Evolutionary conservation across 1,140 invertebrate species (phyloP), one percentile per base, ranked within the genome.

Genomic region (Dinoponera quadriceps): DNA sequence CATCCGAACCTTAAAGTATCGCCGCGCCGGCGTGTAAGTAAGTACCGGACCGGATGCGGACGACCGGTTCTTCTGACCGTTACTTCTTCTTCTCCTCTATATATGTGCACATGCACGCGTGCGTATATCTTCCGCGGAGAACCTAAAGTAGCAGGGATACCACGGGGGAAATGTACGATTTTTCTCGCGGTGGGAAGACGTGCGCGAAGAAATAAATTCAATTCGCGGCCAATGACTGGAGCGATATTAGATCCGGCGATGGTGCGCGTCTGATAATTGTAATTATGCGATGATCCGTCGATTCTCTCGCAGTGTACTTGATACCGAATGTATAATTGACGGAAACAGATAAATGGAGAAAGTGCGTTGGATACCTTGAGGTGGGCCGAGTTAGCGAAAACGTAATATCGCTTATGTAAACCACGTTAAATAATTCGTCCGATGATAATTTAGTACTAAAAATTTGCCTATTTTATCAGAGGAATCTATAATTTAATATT

Each of bases 41-140:
- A 25, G 60, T 49, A 55, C 59, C 72, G 27, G 33, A 55, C 65
- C 33, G 63, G 74, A 78, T 63, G 75, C 33, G 75, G 22, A 80
- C 66, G 65, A 80, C 68, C 68, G 75, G 54, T 48, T 80, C 65
- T 29, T 48, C 51, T 20, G 62, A 3, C 25, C 33, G 25, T 57
- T n/a, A 14, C 27, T 48, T 66, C 63, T 14, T 11, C 27, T 14
- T 57, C 14, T 78, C 44, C 14, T 44, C 44, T 78, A 16, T 49
- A 11, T 25, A 49, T 59, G 13, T 3, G 69, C 69, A 27, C 57
- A 44, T 44, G n/a, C 3, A 7, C n/a, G 33, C 27, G 68, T 38
- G 13, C 9, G 14, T 18, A 57, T 44, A 18, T 48, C 75, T 48
- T 57, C 51, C 38, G 22, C 49, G 33, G 44, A 20, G 25, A 71